Evolutionary conservation across 2,888 invertebrate genomes (phyloP), one percentile per base, ranked within the genome.

Genomic region (Stenotaenia linearis): DNA sequence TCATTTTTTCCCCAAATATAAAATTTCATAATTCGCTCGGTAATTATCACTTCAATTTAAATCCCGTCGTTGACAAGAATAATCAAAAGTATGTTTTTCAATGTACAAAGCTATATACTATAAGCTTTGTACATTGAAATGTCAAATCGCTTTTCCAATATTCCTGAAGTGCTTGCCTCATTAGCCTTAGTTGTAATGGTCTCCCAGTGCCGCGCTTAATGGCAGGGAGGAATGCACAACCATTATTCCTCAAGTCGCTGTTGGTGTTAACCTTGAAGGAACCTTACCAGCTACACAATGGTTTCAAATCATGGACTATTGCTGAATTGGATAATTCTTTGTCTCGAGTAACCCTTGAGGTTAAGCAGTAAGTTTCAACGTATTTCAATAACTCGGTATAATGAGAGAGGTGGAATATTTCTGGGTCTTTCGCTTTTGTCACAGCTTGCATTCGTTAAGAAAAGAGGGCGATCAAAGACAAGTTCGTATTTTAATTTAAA

Each of bases 101-200:
- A 69, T 69, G 69, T 28, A n/a, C n/a, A n/a, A n/a, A n/a, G n/a
- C n/a, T n/a, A n/a, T 69, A 69, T 69, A 69, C 25, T 69, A 18
- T 21, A 25, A 69, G n/a, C 15, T 69, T 69, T 69, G 69, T 28
- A 69, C 69, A 69, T 69, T 69, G 69, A 69, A 69, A 69, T 69
- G 69, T 69, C 69, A 69, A 69, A 69, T 69, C 69, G 69, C 69
- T 69, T 69, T 69, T 69, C 69, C 69, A 69, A 69, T 69, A 69
- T 69, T 69, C 69, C 69, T 69, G 69, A 69, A 69, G 69, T 69
- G 69, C 69, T 28, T 69, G 69, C 69, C 69, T 69, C 69, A 69
- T 69, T 69, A 69, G 69, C 69, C 69, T 69, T 69, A 69, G 69
- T 69, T 69, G 69, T 69, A 69, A 69, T 69, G 69, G 69, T 69